Evolutionary conservation across 2,113 vertebrate species (phyloP).

Genomic region (Rhagologus leucostigma): DNA sequence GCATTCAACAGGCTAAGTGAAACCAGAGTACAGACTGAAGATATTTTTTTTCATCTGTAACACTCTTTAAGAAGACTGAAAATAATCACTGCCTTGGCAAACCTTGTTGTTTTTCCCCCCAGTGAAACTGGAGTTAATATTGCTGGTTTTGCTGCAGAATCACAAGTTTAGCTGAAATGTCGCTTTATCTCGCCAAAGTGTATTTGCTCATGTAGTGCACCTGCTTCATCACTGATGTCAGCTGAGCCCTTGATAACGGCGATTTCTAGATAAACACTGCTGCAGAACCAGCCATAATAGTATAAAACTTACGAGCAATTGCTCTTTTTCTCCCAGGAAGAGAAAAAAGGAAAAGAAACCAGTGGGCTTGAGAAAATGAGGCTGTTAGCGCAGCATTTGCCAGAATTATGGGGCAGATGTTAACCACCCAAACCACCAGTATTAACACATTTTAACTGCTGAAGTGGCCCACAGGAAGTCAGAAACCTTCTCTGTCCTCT

Average conservation of each 20-base stretch:
- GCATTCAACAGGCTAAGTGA: background rate
- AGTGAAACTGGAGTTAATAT: constrained; percentile 34
- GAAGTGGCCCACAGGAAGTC: background rate
- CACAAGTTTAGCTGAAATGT: constrained; percentile 47
- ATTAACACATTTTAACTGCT: background rate
- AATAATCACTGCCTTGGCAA: constrained; percentile 24
- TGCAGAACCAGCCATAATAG: background rate
- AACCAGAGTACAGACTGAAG: background rate
- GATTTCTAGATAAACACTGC: background rate
- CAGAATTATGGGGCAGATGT: background rate
- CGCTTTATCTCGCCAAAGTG: background rate
- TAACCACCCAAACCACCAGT: background rate
- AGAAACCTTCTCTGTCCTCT: background rate
- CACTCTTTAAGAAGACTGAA: background rate
- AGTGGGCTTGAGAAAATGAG: background rate
- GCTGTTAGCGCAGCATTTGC: background rate
- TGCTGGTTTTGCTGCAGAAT: constrained; percentile 35
- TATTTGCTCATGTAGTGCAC: background rate
- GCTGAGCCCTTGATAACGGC: background rate
- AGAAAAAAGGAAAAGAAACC: background rate
- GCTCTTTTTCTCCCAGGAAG: background rate
- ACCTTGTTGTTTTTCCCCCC: background rate
- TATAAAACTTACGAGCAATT: background rate
- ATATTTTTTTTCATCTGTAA: constrained; percentile 1
- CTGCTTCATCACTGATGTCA: background rate